These are phyloP conservation scores for Galerucella calmariensis DNA, from an alignment of 2,888 invertebrate genomes.

Conservation along the genomic window DNA sequence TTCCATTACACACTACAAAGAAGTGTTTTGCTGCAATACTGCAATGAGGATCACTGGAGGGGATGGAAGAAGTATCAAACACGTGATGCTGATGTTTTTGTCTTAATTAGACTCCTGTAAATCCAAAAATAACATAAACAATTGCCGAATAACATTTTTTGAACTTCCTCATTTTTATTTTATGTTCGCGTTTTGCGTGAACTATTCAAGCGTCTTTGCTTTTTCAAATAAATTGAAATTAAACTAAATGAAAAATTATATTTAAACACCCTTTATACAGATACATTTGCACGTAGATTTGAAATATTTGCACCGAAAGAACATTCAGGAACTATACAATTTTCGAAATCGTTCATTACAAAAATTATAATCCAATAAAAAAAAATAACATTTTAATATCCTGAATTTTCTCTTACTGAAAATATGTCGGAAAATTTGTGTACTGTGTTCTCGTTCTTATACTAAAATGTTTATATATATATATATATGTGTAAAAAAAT, in stretches of 20 bases:
- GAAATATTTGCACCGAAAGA: conserved; percentile 31
- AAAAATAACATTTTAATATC: conserved; percentile 5
- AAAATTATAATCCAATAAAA: background rate
- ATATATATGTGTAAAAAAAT: no score
- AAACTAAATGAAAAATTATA: background rate
- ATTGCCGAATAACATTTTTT: no score
- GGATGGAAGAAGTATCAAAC: no score
- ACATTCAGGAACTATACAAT: conserved; percentile 25
- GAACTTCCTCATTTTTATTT: no score
- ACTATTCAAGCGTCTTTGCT: no score
- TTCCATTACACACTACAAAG: no score
- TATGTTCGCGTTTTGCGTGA: no score
- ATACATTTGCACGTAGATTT: conserved; percentile 34
- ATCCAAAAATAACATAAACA: no score
- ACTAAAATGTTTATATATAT: conserved; percentile 37
- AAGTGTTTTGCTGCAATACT: no score
- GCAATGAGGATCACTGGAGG: no score
- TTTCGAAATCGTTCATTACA: background rate
- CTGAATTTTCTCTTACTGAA: conserved; percentile 29
- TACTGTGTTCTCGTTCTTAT: conserved; percentile 38
- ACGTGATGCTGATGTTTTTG: no score
- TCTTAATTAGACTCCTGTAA: no score
- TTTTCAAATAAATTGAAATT: background rate
- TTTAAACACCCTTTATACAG: conserved; percentile 23
- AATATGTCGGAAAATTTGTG: conserved; percentile 33